A percentile compares a stretch with the other conserved stretches of the same genome.
These are phyloP conservation scores for Coptotermes formosanus DNA, from an alignment of 1,140 invertebrate genomes.

Conservation along the genomic window DNA sequence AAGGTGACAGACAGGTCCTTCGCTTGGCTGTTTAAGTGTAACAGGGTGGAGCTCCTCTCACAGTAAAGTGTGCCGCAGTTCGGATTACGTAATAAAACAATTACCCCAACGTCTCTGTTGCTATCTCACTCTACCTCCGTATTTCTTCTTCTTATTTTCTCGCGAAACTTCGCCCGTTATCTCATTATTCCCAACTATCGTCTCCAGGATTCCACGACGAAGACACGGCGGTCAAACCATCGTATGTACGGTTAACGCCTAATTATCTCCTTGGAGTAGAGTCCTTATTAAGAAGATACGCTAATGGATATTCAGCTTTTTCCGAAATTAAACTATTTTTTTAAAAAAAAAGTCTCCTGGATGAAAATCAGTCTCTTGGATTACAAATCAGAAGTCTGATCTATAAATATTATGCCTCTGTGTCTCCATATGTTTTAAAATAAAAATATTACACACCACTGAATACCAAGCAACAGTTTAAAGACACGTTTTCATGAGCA, in stretches of 20 bases:
- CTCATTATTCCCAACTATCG: background rate
- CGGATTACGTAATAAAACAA: background rate
- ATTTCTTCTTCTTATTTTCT: background rate
- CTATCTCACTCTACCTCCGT: background rate
- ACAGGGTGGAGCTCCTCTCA: background rate
- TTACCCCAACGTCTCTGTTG: background rate
- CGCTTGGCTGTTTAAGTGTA: background rate
- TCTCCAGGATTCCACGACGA: background rate
- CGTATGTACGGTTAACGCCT: too few species aligned
- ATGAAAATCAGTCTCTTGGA: background rate
- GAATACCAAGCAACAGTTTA: too few species aligned
- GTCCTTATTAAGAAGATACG: background rate
- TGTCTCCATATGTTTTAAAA: background rate
- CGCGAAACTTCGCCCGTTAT: background rate
- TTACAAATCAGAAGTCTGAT: background rate
- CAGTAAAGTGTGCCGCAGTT: background rate
- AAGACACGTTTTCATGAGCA: too few species aligned
- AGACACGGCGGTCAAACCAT: background rate
- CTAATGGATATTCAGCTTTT: background rate
- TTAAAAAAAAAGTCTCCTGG: background rate
- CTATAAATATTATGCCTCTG: background rate
- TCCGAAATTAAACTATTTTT: background rate
- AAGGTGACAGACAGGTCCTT: background rate
- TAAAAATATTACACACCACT: too few species aligned
- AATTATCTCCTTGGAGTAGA: too few species aligned